phyloP scores from a whole-genome alignment of 2,888 invertebrate genomes.

The Zelleria hepariella region DNA sequence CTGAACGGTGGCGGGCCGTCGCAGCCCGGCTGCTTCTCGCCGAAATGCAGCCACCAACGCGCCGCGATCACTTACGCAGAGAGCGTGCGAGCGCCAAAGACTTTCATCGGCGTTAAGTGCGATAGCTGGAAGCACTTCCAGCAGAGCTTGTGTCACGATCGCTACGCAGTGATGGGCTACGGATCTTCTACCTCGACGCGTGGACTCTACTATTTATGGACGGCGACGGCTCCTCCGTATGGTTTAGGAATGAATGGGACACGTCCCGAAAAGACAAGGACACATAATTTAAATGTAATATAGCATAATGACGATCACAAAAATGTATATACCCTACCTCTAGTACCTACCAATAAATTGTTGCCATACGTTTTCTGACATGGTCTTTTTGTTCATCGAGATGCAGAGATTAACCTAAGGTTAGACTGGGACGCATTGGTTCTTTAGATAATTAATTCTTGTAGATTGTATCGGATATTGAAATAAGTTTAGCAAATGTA shows the following conservation, averaged over 20 bases:
- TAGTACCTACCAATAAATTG: background rate
- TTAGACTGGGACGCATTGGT: too few species aligned
- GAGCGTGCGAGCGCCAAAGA: slow-evolving; percentile 50
- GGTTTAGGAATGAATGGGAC: slow-evolving; percentile 58
- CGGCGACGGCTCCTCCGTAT: slow-evolving; percentile 42
- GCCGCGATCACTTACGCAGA: slow-evolving; percentile 58
- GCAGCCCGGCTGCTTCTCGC: slow-evolving; percentile 78
- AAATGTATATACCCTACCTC: background rate
- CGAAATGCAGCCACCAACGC: slow-evolving; percentile 60
- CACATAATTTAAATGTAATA: slow-evolving; percentile 37
- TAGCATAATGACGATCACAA: background rate
- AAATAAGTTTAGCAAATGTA: background rate
- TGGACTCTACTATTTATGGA: slow-evolving; percentile 59
- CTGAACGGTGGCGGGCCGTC: slow-evolving; percentile 79
- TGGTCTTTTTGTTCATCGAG: background rate
- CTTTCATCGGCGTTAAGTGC: slow-evolving; percentile 50
- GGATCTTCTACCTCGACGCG: slow-evolving; percentile 53
- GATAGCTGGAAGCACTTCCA: slow-evolving; percentile 53
- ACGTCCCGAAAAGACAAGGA: slow-evolving; percentile 23
- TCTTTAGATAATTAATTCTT: too few species aligned
- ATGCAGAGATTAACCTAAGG: background rate
- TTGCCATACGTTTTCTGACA: background rate
- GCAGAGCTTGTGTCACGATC: slow-evolving; percentile 42
- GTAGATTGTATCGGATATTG: too few species aligned
- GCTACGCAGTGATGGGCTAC: slow-evolving; percentile 53